phyloP scores from a whole-genome alignment of 2,888 invertebrate species.

The Microplitis manilae region DNA sequence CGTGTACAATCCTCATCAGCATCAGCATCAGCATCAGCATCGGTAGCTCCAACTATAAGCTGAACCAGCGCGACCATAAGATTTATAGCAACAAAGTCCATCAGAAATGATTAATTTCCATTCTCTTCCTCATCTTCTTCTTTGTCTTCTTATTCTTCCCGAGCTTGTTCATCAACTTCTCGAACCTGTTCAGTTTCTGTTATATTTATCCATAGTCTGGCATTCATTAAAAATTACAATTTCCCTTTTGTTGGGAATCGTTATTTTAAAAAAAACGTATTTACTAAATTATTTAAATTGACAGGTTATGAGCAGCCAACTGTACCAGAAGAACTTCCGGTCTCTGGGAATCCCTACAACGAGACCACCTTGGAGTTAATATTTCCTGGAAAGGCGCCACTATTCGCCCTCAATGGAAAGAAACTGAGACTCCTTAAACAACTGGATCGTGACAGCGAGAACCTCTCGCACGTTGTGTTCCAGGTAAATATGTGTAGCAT shows the following conservation, averaged over 20 bases:
- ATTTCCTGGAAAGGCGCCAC: conserved; percentile 84
- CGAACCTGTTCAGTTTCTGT: no score
- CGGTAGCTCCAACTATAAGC: not conserved
- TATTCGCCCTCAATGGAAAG: conserved; percentile 88
- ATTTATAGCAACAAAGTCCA: conserved; percentile 22
- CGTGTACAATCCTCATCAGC: not conserved
- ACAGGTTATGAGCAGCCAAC: conserved; percentile 89
- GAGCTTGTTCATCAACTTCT: no score
- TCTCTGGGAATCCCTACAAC: conserved; percentile 85
- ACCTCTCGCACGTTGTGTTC: conserved; percentile 89
- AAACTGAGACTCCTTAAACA: conserved; percentile 84
- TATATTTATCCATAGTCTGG: no score
- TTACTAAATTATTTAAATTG: conserved; percentile 8
- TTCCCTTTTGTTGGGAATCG: no score
- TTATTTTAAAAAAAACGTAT: no score
- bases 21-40: not conserved
- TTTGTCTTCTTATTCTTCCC: conserved; percentile 9
- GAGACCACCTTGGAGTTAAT: conserved; percentile 85
- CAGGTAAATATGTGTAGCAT: conserved; percentile 76
- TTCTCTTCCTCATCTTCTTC: not conserved
- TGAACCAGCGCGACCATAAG: conserved; percentile 26
- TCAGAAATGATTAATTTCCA: conserved; percentile 26
- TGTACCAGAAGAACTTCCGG: conserved; percentile 84
- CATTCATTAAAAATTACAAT: no score
- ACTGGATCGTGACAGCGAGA: conserved; percentile 88